Evolutionary conservation across 2,113 vertebrate species (phyloP).

Genomic region (Perognathus longimembris): DNA sequence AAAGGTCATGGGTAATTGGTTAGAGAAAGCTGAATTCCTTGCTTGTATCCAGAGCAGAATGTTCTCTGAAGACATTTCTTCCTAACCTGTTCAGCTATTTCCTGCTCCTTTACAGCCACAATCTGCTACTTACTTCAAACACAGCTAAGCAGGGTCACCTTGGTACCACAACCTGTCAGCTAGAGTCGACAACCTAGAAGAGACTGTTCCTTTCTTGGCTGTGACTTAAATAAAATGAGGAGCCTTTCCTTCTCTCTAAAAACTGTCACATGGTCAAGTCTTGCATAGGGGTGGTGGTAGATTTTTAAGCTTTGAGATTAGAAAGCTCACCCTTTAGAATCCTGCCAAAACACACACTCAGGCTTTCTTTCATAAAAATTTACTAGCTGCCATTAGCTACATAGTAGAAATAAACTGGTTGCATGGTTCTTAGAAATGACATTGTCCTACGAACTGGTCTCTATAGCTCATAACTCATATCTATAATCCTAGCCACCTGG

Average conservation of each 20-base stretch:
- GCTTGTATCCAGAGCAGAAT: slow-evolving; percentile 68
- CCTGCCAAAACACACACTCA: neutral
- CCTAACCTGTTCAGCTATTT: slow-evolving; percentile 62
- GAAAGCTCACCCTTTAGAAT: neutral
- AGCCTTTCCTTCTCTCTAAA: slow-evolving; percentile 4
- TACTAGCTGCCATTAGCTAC: neutral
- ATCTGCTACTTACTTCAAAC: slow-evolving; percentile 62
- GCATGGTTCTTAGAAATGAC: too few relatives aligned
- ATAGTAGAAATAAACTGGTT: slow-evolving; percentile 18
- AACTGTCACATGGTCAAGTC: neutral
- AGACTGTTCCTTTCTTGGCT: slow-evolving; percentile 66
- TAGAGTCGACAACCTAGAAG: slow-evolving; percentile 59
- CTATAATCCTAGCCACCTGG: too few relatives aligned
- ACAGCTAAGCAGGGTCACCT: slow-evolving; percentile 58
- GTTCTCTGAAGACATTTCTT: slow-evolving; percentile 70
- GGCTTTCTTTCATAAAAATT: slow-evolving; percentile 40
- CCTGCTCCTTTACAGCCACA: slow-evolving; percentile 52
- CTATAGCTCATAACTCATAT: too few relatives aligned
- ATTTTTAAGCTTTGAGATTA: neutral
- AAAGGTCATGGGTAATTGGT: slow-evolving; percentile 68
- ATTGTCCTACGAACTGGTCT: too few relatives aligned
- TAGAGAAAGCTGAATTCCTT: slow-evolving; percentile 61
- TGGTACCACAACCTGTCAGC: slow-evolving; percentile 40
- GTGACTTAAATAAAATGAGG: slow-evolving; percentile 48
- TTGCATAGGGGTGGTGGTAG: neutral